Conservation (phyloP, 1,140 invertebrate genomes). For the Macrocentrus cingulum region DNA sequence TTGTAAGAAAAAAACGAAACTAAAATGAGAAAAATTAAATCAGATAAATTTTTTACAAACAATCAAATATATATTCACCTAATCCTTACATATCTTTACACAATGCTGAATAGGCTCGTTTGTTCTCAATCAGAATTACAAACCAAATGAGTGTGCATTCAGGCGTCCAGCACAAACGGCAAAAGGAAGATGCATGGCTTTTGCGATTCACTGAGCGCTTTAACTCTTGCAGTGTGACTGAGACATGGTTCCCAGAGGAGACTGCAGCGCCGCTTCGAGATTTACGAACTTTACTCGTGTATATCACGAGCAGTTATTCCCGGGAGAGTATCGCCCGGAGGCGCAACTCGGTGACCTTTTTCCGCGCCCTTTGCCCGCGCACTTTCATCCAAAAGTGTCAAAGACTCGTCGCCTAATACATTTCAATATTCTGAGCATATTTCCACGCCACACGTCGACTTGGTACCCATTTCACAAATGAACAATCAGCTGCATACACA, state of each 20-base stretch:
- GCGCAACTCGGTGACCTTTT: conserved; percentile 9
- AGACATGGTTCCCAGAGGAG: conserved; percentile 51
- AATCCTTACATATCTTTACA: too few species aligned
- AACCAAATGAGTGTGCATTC: neutral
- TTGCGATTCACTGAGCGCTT: conserved; percentile 30
- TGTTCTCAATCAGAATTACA: neutral
- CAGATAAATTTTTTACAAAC: too few species aligned
- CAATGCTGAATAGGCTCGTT: too few species aligned
- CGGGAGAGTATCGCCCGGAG: conserved; percentile 12
- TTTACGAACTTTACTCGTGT: conserved; percentile 44
- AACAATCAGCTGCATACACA: too few species aligned
- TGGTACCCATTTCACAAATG: too few species aligned
- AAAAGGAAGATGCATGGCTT: conserved; percentile 3
- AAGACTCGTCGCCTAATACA: neutral
- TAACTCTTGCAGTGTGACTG: conserved; percentile 54
- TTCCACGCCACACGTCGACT: too few species aligned
- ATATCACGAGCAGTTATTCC: conserved; percentile 28
- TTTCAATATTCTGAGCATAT: neutral
- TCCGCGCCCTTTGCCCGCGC: neutral
- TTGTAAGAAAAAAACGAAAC: too few species aligned
- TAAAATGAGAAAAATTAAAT: too few species aligned
- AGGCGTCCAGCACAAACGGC: neutral
- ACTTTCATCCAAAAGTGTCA: too few species aligned
- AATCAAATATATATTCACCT: too few species aligned
- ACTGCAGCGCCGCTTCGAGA: conserved; percentile 39